A percentile compares a stretch with the other conserved stretches of the same genome.
Evolutionary conservation across 2,113 vertebrate genomes (phyloP).

Genomic region (Scartelaos histophorus): DNA sequence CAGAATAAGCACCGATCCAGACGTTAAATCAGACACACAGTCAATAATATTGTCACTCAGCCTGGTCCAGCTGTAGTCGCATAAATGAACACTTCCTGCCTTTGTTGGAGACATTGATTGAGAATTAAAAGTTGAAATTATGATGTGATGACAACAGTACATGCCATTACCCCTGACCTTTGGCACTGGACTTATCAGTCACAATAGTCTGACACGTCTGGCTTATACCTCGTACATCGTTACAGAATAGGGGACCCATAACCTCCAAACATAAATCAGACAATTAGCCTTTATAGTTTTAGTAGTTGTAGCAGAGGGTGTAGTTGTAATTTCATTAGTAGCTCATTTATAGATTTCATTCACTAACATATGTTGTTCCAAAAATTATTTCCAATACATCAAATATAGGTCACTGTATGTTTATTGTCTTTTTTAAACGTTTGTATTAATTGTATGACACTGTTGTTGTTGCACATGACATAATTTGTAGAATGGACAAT

Average conservation of each 20-base stretch:
- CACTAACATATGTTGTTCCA: not conserved
- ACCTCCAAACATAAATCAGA: too few species aligned
- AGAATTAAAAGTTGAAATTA: conserved; percentile 5
- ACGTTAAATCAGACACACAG: conserved; percentile 16
- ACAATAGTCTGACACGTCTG: not conserved
- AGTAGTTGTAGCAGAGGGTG: too few species aligned
- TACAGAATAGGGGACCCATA: too few species aligned
- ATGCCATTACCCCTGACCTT: conserved; percentile 5
- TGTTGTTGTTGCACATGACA: not conserved
- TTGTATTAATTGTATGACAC: not conserved
- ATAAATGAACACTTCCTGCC: conserved; percentile 7
- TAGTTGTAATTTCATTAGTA: too few species aligned
- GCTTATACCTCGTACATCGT: not conserved
- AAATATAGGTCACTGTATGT: not conserved
- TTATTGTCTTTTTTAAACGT: not conserved
- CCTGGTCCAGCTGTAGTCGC: not conserved
- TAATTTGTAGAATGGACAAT: not conserved
- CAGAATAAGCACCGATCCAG: conserved; percentile 13
- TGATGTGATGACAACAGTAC: not conserved
- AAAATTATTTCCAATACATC: not conserved
- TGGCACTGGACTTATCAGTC: conserved; percentile 7
- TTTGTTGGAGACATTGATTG: conserved; percentile 12
- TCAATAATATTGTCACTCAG: conserved; percentile 15
- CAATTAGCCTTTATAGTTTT: too few species aligned
- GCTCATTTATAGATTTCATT: too few species aligned